Evolutionary conservation across 2,888 invertebrate species (phyloP).

Genomic region (Leucania comma): DNA sequence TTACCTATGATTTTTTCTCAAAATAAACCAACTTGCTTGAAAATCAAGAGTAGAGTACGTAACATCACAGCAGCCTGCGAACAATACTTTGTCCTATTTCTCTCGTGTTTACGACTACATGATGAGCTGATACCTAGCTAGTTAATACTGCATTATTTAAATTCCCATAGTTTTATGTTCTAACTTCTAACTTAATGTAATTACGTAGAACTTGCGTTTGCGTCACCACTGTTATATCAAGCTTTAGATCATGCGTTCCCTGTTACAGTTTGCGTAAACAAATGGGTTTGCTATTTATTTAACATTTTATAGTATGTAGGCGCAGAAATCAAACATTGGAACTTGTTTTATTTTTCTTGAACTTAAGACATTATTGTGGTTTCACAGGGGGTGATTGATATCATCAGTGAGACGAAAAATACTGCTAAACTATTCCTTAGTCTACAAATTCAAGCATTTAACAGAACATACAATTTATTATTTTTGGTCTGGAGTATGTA

Average conservation of each 20-base stretch:
- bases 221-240: not conserved
- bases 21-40: not conserved
- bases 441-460: not conserved
- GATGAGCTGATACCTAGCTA: slow-evolving; percentile 2
- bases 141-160: not conserved
- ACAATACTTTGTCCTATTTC: slow-evolving; percentile 30
- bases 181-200: not conserved
- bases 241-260: too few species aligned
- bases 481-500: not conserved
- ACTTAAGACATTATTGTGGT: not conserved
- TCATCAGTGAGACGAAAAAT: too few species aligned
- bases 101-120: slow-evolving; percentile 18
- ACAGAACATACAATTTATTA: not conserved
- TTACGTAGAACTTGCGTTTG: not conserved
- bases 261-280: too few species aligned
- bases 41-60: slow-evolving; percentile 8
- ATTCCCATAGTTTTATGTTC: not conserved
- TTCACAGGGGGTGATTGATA: not conserved
- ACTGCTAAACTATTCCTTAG: too few species aligned
- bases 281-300: too few species aligned
- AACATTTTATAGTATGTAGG: too few species aligned
- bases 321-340: too few species aligned
- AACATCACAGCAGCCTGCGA: slow-evolving; percentile 6
- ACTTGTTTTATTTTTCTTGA: too few species aligned
- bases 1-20: too few species aligned